phyloP scores from a whole-genome alignment of 2,888 invertebrate species.

The Eupithecia abbreviata region DNA sequence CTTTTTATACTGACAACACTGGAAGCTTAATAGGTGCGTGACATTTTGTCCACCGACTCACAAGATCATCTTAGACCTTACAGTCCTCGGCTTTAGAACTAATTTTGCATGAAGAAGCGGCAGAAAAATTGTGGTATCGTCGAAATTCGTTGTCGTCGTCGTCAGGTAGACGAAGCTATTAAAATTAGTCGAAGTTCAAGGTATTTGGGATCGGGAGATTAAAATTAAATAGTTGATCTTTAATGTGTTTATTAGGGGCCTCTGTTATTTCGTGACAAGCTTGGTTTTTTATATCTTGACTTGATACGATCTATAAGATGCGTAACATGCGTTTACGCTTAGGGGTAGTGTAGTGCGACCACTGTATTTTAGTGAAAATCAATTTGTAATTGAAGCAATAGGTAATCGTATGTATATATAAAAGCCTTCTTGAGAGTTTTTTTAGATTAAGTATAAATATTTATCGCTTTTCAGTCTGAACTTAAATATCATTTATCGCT shows the following conservation, averaged over 20 bases:
- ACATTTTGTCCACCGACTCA: slow-evolving; percentile 11
- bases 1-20: slow-evolving; percentile 43
- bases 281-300: background rate
- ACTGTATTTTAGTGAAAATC: background rate
- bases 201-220: slow-evolving; percentile 24
- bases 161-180: slow-evolving; percentile 35
- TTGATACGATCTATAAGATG: background rate
- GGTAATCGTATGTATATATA: background rate
- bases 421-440: background rate
- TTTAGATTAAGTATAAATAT: background rate
- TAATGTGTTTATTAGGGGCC: slow-evolving; percentile 12
- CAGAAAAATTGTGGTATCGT: background rate
- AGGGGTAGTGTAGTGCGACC: background rate
- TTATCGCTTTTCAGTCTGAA: background rate
- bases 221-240: slow-evolving; percentile 15
- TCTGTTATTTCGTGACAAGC: background rate
- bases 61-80: slow-evolving; percentile 6
- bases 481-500: background rate
- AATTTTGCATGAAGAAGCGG: slow-evolving; percentile 13
- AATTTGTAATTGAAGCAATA: background rate
- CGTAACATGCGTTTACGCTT: background rate
- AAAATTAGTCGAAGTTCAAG: slow-evolving; percentile 33
- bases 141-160: slow-evolving; percentile 10
- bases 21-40: slow-evolving; percentile 39
- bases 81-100: background rate